A percentile compares a stretch with the other conserved stretches of the same genome.
These are phyloP conservation scores for Leptogaster cylindrica DNA, from an alignment of 2,888 invertebrate species.

Conservation along the genomic window DNA sequence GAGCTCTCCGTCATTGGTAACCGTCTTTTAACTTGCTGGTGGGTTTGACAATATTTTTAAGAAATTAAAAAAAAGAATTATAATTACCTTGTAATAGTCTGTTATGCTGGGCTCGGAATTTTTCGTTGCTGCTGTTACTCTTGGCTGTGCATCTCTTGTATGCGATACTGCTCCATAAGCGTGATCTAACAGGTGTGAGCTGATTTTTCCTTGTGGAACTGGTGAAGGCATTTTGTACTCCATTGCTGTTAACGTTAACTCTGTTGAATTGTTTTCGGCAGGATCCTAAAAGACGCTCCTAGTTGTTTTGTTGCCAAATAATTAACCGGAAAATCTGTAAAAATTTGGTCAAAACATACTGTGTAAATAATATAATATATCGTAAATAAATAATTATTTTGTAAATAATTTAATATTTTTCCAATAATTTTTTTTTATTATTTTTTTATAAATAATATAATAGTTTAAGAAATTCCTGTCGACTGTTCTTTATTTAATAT, in stretches of 20 bases:
- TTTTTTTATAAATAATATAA: too few relatives aligned
- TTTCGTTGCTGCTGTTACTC: slow-evolving; percentile 63
- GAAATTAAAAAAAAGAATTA: neutral
- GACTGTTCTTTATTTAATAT: too few relatives aligned
- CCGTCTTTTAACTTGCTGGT: slow-evolving; percentile 83
- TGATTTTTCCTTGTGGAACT: slow-evolving; percentile 58
- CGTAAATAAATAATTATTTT: too few relatives aligned
- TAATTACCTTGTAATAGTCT: slow-evolving; percentile 60
- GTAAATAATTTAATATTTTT: too few relatives aligned
- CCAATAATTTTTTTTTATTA: too few relatives aligned
- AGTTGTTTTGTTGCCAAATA: too few relatives aligned
- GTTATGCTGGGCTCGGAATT: slow-evolving; percentile 57
- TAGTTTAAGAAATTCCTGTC: too few relatives aligned
- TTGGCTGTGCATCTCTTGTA: slow-evolving; percentile 52
- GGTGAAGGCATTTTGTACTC: slow-evolving; percentile 41
- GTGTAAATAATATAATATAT: too few relatives aligned
- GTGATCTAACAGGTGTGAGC: slow-evolving; percentile 83
- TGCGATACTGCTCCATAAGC: slow-evolving; percentile 84
- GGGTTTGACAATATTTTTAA: neutral
- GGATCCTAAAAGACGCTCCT: too few relatives aligned
- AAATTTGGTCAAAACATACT: too few relatives aligned
- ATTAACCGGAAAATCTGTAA: too few relatives aligned
- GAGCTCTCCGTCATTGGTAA: slow-evolving; percentile 70
- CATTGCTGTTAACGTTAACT: slow-evolving; percentile 7
- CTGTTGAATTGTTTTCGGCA: slow-evolving; percentile 36